These are phyloP conservation scores for Amiota mariae DNA, from an alignment of 2,888 invertebrate species.

Conservation along the genomic window DNA sequence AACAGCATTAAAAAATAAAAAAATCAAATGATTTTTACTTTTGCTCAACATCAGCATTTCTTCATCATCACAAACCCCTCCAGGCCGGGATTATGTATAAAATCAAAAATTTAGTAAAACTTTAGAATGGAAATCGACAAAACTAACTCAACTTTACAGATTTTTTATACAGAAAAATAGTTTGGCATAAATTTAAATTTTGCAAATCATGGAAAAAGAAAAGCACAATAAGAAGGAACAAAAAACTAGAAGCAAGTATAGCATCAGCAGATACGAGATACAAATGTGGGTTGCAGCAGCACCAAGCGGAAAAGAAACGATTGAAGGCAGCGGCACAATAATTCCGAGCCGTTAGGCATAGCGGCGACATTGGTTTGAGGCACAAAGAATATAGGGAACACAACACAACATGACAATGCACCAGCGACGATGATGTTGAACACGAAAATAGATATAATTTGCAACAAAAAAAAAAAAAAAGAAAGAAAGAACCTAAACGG, in stretches of 20 bases:
- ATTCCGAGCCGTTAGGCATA: slow-evolving; percentile 14
- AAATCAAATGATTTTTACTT: neutral
- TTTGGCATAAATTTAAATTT: slow-evolving; percentile 64
- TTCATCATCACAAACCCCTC: too few species aligned
- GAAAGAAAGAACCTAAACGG: neutral
- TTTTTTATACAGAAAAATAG: slow-evolving; percentile 30
- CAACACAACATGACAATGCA: slow-evolving; percentile 16
- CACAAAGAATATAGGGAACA: neutral
- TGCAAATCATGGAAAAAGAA: slow-evolving; percentile 51
- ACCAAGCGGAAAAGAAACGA: neutral
- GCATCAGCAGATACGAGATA: neutral
- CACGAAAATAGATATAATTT: slow-evolving; percentile 13
- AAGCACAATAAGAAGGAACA: slow-evolving; percentile 4
- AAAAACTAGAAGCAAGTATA: slow-evolving; percentile 3
- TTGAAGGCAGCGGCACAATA: slow-evolving; percentile 5
- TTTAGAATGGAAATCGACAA: neutral
- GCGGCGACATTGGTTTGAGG: neutral
- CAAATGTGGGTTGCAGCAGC: slow-evolving; percentile 10
- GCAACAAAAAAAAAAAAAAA: neutral
- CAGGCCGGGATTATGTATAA: too few species aligned
- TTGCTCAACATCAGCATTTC: too few species aligned
- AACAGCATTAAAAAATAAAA: neutral
- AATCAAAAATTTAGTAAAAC: neutral
- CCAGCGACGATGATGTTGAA: slow-evolving; percentile 6
- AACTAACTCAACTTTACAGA: too few species aligned